Percentiles rank a stretch among this genome's conserved stretches.
Conservation (phyloP, 1,140 invertebrate species). For the Antheraea pernyi region DNA sequence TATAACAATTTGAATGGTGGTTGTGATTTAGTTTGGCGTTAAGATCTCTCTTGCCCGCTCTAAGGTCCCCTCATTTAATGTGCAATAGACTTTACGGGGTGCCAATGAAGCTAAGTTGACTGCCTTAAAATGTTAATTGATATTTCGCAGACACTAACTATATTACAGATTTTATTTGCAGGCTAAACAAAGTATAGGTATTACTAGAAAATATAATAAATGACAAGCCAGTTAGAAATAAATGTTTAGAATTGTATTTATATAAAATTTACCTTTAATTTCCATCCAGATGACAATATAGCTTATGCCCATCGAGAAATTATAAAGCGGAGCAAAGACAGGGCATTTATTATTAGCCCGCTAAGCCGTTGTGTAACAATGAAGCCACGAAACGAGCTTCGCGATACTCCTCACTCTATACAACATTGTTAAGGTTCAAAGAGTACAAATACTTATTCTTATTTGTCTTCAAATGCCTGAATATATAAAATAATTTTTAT, state of each 20-base stretch:
- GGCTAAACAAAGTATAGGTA: no score
- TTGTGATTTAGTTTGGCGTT: no score
- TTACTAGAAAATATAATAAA: not conserved
- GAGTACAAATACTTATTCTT: not conserved
- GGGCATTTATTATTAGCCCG: constrained; percentile 34
- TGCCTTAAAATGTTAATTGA: no score
- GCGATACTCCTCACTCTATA: not conserved
- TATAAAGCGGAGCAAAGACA: constrained; percentile 42
- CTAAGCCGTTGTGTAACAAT: constrained; percentile 8
- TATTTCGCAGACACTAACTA: no score
- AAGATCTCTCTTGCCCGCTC: no score
- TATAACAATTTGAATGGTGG: no score
- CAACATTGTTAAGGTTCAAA: not conserved
- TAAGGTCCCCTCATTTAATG: no score
- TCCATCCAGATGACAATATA: constrained; percentile 19
- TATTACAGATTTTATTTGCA: no score
- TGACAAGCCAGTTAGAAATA: not conserved
- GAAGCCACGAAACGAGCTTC: constrained; percentile 1
- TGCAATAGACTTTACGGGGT: no score
- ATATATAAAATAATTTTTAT: no score
- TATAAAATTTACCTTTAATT: constrained; percentile 10
- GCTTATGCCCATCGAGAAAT: constrained; percentile 33
- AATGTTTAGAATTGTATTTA: not conserved
- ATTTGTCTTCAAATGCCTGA: no score
- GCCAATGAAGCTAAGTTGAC: no score